Evolutionary conservation across 2,113 vertebrate genomes (phyloP).

Genomic region (Entomyzon cyanotis): DNA sequence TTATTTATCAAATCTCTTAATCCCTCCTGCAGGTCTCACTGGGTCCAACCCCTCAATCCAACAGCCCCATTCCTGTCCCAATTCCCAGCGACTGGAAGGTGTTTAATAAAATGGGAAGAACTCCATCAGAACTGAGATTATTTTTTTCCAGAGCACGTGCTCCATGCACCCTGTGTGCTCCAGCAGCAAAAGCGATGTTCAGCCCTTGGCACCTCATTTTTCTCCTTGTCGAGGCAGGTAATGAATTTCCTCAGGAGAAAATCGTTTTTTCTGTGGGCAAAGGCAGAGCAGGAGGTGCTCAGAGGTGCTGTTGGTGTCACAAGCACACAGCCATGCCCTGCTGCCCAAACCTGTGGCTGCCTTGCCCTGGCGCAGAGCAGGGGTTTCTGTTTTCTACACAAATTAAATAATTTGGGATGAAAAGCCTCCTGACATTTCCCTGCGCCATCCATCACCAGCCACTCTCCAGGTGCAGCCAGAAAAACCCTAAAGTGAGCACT

Average conservation of each 20-base stretch:
- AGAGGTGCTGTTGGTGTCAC: neutral
- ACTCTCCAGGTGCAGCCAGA: neutral
- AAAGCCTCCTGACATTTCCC: slow-evolving; percentile 2
- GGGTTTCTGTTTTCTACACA: neutral
- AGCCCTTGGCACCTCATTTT: neutral
- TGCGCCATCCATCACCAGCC: neutral
- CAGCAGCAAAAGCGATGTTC: neutral
- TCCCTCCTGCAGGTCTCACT: neutral
- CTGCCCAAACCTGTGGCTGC: neutral
- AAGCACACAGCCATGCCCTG: neutral
- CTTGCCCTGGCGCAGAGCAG: neutral
- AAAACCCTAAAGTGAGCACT: too few relatives aligned
- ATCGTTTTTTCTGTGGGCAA: neutral
- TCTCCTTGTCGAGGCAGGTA: neutral
- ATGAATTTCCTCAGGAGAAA: neutral
- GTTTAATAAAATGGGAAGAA: neutral
- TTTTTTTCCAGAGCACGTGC: neutral
- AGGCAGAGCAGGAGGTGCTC: neutral
- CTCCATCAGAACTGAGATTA: neutral
- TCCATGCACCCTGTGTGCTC: neutral
- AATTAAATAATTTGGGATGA: neutral
- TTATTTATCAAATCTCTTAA: neutral
- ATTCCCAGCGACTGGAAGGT: neutral
- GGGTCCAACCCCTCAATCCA: neutral
- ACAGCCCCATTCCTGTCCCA: neutral